A percentile compares a stretch with the other conserved stretches of the same genome.
Evolutionary conservation across 2,888 invertebrate species (phyloP).

Genomic region (Antheraea yamamai): DNA sequence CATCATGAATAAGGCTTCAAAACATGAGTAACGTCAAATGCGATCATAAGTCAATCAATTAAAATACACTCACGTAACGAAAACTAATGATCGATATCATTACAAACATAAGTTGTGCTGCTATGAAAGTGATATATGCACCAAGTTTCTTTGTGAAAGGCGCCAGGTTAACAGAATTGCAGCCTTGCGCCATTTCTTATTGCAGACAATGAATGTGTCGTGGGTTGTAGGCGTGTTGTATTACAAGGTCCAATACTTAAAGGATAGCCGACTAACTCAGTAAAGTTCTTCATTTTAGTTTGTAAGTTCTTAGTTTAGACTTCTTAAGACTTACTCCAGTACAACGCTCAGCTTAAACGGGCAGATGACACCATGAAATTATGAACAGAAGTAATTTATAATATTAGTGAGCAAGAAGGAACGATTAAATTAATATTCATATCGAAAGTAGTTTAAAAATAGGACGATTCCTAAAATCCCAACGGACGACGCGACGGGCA

Average conservation of each 20-base stretch:
- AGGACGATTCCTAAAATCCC: neutral
- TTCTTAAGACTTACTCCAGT: neutral
- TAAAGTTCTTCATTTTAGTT: neutral
- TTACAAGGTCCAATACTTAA: slow-evolving; percentile 1
- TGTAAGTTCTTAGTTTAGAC: neutral
- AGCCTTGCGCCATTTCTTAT: slow-evolving; percentile 5
- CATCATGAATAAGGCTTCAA: neutral
- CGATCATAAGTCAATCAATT: neutral
- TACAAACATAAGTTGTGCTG: neutral
- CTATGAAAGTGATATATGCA: neutral
- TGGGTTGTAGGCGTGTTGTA: neutral
- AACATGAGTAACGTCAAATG: neutral
- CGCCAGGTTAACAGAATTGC: neutral
- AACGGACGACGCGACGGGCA: neutral
- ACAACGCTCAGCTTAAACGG: neutral
- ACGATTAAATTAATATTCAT: neutral
- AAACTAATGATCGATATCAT: slow-evolving; percentile 10
- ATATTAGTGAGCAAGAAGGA: neutral
- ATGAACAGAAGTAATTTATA: neutral
- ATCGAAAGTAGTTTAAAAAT: neutral
- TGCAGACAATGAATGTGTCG: slow-evolving; percentile 4
- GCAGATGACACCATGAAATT: neutral
- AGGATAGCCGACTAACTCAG: neutral
- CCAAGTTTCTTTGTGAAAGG: neutral
- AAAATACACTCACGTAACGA: neutral